Conservation (phyloP, 1,140 invertebrate species). For the Amphibalanus amphitrite region DNA sequence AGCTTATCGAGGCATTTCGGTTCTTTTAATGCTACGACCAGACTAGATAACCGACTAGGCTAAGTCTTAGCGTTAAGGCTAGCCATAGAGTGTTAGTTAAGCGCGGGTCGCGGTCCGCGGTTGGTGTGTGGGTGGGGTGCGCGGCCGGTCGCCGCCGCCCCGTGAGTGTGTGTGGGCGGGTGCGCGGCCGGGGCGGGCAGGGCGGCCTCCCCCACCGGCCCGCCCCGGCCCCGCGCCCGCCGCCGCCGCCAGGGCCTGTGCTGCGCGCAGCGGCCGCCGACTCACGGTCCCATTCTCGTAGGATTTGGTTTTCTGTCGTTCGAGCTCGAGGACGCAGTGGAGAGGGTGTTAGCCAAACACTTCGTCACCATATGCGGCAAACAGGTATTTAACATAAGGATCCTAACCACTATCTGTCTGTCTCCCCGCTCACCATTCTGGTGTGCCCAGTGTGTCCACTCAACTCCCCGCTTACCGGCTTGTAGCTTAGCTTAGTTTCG, state of each 20-base stretch:
- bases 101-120: no score
- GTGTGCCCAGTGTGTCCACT: no score
- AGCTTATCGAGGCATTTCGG: not conserved
- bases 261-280: not conserved
- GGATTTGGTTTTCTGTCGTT: constrained; percentile 96
- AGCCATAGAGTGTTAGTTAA: not conserved
- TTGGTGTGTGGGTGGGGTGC: not conserved
- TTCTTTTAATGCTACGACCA: not conserved
- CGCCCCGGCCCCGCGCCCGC: no score
- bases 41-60: not conserved
- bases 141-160: not conserved
- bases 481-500: no score
- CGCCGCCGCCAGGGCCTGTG: no score
- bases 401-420: not conserved
- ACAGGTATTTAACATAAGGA: constrained; percentile 46
- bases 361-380: constrained; percentile 94
- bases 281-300: constrained; percentile 22
- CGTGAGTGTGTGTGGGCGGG: not conserved
- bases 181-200: no score
- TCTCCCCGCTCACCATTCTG: no score
- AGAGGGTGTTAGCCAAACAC: constrained; percentile 82
- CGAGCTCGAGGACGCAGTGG: constrained; percentile 85
- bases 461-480: no score
- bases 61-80: not conserved
- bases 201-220: no score